Evolutionary conservation across 2,113 vertebrate species (phyloP).

Genomic region (Bos taurus): ARS-UCD2.0 NC_037357.1:33827501-33828000

Average conservation of each 20-base stretch:
- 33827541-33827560: background rate
- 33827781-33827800: background rate
- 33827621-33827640: background rate
- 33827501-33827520: background rate
- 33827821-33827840: background rate
- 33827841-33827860: background rate
- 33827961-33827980: constrained; percentile 66
- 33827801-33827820: background rate
- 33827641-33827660: background rate
- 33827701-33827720: background rate
- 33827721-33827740: background rate
- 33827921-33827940: constrained; percentile 53
- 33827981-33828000: constrained; percentile 47
- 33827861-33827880: background rate
- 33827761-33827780: constrained; percentile 24
- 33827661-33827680: background rate
- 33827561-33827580: background rate
- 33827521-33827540: background rate
- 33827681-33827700: background rate
- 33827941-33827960: constrained; percentile 63
- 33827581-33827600: background rate
- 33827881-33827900: constrained; percentile 16
- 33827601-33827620: background rate
- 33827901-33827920: constrained; percentile 51
- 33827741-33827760: background rate